Conservation (phyloP, 2,888 invertebrate genomes). For the Drosophila anomelani region DNA sequence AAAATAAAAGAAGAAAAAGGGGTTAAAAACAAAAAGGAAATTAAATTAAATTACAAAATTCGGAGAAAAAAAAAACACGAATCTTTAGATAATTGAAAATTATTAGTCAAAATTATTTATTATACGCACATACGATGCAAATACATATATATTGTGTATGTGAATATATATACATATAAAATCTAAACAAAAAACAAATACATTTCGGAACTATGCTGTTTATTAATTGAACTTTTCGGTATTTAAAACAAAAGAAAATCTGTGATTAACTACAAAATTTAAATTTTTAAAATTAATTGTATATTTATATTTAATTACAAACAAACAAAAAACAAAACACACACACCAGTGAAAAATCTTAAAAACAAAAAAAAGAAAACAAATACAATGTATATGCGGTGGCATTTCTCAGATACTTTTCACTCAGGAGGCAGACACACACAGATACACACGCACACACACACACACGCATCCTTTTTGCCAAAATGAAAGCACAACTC, state of each 20-base stretch:
- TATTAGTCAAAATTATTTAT: constrained; percentile 82
- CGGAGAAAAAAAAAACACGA: constrained; percentile 21
- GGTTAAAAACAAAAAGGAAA: constrained; percentile 20
- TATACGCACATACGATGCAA: constrained; percentile 39
- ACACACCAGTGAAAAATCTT: constrained; percentile 29
- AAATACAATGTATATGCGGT: constrained; percentile 58
- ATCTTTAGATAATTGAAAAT: constrained; percentile 81
- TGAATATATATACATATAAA: constrained; percentile 48
- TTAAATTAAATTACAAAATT: constrained; percentile 39
- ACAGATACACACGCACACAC: constrained; percentile 12
- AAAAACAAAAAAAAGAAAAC: not conserved
- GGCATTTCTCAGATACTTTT: constrained; percentile 70
- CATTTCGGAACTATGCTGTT: constrained; percentile 76
- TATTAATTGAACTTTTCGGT: constrained; percentile 82
- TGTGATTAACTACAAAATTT: constrained; percentile 84
- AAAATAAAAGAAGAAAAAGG: constrained; percentile 35
- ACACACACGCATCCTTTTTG: constrained; percentile 26
- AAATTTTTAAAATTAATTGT: constrained; percentile 77
- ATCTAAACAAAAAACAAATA: constrained; percentile 42
- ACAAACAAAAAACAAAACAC: constrained; percentile 40
- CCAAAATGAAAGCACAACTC: constrained; percentile 46
- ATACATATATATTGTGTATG: constrained; percentile 49
- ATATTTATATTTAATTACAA: constrained; percentile 61
- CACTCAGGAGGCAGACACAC: constrained; percentile 17
- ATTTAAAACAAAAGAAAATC: constrained; percentile 83